Evolutionary conservation across 2,113 vertebrate genomes (phyloP).

Genomic region (Salvelinus sp.): DNA sequence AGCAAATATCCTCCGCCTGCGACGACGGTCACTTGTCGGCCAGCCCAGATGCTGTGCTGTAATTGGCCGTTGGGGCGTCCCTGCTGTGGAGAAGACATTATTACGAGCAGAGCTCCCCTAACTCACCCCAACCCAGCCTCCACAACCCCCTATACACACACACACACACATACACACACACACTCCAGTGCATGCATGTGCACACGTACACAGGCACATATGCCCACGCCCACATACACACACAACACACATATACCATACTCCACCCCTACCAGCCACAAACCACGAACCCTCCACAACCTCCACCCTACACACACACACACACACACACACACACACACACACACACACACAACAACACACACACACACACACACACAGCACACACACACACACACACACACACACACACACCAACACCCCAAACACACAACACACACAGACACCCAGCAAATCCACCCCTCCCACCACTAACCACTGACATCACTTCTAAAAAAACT

Average conservation of each 20-base stretch:
- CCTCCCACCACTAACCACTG: constrained; percentile 63
- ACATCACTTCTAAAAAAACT: constrained; percentile 60
- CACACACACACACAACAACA: too few species aligned
- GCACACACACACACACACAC: constrained; percentile 9
- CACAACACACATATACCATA: constrained; percentile 42
- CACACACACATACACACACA: constrained; percentile 21
- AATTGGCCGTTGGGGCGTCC: constrained; percentile 74
- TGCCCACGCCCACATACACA: constrained; percentile 15
- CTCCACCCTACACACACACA: constrained; percentile 31
- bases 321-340: too few species aligned
- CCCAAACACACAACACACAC: constrained; percentile 19
- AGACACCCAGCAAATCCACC: constrained; percentile 35
- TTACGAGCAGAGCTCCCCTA: constrained; percentile 41
- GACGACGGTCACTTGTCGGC: constrained; percentile 53
- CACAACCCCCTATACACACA: constrained; percentile 36
- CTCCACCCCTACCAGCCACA: too few species aligned
- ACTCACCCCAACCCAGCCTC: constrained; percentile 1
- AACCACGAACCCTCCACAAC: constrained; percentile 49
- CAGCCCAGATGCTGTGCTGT: constrained; percentile 71
- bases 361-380: too few species aligned
- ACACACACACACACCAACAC: constrained; percentile 13
- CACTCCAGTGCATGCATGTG: neutral
- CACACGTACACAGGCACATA: constrained; percentile 38
- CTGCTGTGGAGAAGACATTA: constrained; percentile 74
- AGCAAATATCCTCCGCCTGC: constrained; percentile 31